Evolutionary conservation across 2,797 vertebrate genomes (phyloP).

Genomic region (Pteronotus mesoamericanus): DNA sequence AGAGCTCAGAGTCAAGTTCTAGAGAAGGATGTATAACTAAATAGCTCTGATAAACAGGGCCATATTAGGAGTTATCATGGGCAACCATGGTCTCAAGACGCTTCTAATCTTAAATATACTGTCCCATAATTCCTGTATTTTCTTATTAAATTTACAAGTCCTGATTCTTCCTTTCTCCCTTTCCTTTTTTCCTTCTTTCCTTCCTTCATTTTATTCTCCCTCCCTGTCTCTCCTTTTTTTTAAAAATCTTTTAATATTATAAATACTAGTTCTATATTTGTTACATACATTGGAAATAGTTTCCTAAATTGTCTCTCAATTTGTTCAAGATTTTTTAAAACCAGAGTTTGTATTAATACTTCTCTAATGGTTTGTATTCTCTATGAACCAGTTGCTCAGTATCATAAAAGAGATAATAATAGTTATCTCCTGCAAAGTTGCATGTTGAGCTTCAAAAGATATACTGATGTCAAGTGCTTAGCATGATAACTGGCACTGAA

Average conservation of each 20-base stretch:
- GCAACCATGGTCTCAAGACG: background rate
- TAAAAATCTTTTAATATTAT: background rate
- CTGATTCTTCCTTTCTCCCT: background rate
- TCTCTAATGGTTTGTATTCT: background rate
- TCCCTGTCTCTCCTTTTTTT: background rate
- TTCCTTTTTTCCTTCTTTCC: background rate
- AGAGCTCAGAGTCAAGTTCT: background rate
- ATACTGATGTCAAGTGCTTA: background rate
- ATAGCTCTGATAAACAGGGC: background rate
- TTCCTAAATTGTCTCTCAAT: background rate
- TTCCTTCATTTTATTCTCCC: background rate
- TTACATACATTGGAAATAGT: background rate
- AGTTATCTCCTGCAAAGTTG: background rate
- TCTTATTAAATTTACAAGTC: background rate
- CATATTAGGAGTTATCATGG: background rate
- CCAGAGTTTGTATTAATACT: background rate
- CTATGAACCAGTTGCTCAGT: background rate
- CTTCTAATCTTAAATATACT: conserved; percentile 12
- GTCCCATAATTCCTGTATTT: background rate
- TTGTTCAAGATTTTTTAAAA: background rate
- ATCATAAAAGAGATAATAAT: background rate
- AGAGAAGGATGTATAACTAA: background rate
- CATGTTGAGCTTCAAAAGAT: background rate
- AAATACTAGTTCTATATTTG: background rate
- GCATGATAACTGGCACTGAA: background rate